These are phyloP conservation scores for Crossocerus cetratus DNA, from an alignment of 2,888 invertebrate species.

Conservation along the genomic window DNA sequence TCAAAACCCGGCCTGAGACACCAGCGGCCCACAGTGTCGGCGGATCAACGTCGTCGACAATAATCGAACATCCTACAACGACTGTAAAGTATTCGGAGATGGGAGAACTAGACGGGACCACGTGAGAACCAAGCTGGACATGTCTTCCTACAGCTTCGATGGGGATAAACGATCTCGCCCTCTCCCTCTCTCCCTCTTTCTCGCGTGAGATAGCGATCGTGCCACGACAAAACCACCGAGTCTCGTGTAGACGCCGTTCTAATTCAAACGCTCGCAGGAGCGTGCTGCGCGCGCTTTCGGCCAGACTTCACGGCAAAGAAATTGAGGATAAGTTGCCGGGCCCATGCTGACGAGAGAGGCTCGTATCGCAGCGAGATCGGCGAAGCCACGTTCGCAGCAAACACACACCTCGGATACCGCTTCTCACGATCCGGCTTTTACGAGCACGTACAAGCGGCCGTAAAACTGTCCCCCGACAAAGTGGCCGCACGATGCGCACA, in stretches of 20 bases:
- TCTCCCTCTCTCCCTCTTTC: background rate
- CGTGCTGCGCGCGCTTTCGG: constrained; percentile 34
- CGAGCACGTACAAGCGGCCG: constrained; percentile 14
- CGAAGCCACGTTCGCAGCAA: constrained; percentile 27
- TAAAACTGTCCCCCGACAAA: constrained; percentile 26
- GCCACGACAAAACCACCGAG: constrained; percentile 49
- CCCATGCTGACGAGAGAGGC: constrained; percentile 26
- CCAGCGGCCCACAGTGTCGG: constrained; percentile 24
- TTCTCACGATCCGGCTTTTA: constrained; percentile 49
- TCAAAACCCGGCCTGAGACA: background rate
- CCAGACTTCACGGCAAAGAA: constrained; percentile 47
- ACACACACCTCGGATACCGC: constrained; percentile 11
- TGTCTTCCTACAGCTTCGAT: constrained; percentile 47
- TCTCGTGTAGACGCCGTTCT: constrained; percentile 44
- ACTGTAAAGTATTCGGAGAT: constrained; percentile 17
- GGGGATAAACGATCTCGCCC: constrained; percentile 56
- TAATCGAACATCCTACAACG: constrained; percentile 27
- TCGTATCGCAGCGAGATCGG: constrained; percentile 15
- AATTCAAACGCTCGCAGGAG: constrained; percentile 51
- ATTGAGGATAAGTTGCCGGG: constrained; percentile 46
- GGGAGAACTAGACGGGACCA: constrained; percentile 25
- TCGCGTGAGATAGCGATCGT: constrained; percentile 55
- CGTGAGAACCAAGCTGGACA: constrained; percentile 54
- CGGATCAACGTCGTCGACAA: constrained; percentile 22
- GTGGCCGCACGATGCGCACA: constrained; percentile 19